A percentile compares a stretch with the other conserved stretches of the same genome.
Conservation (phyloP, 2,797 vertebrate species). For the Spinus olivaceus region DNA sequence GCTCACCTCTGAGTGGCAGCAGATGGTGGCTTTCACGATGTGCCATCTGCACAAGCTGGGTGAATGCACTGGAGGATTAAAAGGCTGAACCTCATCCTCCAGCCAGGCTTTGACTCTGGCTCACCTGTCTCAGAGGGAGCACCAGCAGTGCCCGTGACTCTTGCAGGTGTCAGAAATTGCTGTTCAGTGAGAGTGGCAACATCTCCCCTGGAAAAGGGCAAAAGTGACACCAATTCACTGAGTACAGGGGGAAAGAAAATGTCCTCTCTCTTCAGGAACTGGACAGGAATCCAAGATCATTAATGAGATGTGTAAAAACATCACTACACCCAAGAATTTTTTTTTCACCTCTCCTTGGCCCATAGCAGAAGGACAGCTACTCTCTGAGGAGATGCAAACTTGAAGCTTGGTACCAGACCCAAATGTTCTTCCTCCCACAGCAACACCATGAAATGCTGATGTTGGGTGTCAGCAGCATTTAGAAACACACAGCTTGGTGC, state of each 20-base stretch:
- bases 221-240: not conserved
- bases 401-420: not conserved
- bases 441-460: not conserved
- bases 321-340: not conserved
- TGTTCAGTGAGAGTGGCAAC: not conserved
- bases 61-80: not conserved
- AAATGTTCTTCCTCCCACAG: accelerated
- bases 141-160: not conserved
- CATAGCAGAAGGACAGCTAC: not conserved
- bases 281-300: not conserved
- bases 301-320: not conserved
- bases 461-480: not conserved
- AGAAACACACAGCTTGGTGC: not conserved
- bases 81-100: not conserved
- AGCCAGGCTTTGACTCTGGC: not conserved
- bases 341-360: not conserved
- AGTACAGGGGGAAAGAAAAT: not conserved
- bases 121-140: not conserved
- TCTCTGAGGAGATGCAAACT: not conserved
- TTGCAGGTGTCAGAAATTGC: not conserved
- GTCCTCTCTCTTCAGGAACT: not conserved
- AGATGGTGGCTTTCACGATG: not conserved
- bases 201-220: not conserved
- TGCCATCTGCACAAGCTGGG: not conserved
- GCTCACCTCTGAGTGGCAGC: not conserved